Evolutionary conservation across 2,888 invertebrate species (phyloP).

Genomic region (Eupelmus urozonus): DNA sequence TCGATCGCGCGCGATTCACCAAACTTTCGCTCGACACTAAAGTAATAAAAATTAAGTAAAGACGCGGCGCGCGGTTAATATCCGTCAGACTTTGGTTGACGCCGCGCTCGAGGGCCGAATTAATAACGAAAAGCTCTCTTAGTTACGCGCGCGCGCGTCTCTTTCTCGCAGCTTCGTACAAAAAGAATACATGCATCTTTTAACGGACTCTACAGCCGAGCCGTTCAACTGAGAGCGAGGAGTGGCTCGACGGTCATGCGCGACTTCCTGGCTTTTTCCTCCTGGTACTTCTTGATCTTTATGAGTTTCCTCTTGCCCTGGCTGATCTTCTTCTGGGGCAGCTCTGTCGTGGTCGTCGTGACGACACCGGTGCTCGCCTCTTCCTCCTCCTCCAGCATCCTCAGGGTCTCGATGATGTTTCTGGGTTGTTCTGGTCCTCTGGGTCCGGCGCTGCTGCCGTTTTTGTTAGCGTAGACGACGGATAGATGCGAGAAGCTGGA

Average conservation of each 20-base stretch:
- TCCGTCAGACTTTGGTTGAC: constrained; percentile 70
- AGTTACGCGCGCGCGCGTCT: constrained; percentile 60
- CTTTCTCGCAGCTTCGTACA: constrained; percentile 4
- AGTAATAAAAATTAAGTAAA: constrained; percentile 1
- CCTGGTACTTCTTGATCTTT: constrained; percentile 73
- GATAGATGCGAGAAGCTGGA: constrained; percentile 90
- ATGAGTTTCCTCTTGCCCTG: constrained; percentile 73
- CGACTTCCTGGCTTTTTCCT: constrained; percentile 74
- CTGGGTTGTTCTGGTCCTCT: constrained; percentile 82
- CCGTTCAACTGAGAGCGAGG: constrained; percentile 74
- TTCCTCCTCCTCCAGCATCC: constrained; percentile 83
- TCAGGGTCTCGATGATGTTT: constrained; percentile 89
- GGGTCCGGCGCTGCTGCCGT: constrained; percentile 82
- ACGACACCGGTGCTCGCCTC: constrained; percentile 53
- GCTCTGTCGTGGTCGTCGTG: constrained; percentile 67
- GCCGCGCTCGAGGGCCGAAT: constrained; percentile 72
- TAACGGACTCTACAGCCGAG: no score
- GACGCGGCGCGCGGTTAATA: constrained; percentile 58
- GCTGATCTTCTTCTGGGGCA: constrained; percentile 73
- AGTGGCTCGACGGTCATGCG: constrained; percentile 73
- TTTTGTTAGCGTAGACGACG: constrained; percentile 90
- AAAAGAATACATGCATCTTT: constrained; percentile 20
- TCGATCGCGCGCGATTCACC: not conserved
- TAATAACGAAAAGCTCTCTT: constrained; percentile 66
- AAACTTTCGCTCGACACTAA: constrained; percentile 7